Percentiles rank a stretch among this genome's conserved stretches.
Conservation (phyloP, 2,888 invertebrate species). For the Lasioglossum vierecki region DNA sequence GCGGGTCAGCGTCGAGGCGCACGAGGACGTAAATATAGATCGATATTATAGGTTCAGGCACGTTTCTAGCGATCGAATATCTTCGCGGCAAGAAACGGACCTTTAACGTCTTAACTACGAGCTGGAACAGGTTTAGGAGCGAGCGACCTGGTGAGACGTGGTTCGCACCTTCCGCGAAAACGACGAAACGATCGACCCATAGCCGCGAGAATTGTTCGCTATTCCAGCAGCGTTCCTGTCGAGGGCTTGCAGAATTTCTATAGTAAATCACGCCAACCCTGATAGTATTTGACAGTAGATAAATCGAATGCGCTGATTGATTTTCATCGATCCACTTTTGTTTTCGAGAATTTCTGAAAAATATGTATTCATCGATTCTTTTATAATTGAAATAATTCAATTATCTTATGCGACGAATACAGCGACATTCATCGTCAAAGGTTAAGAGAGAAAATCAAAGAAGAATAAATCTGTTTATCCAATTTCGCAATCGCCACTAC, state of each 20-base stretch:
- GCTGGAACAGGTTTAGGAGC: slow-evolving; percentile 55
- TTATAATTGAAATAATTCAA: too few species aligned
- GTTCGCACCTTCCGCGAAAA: slow-evolving; percentile 44
- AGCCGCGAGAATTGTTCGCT: slow-evolving; percentile 36
- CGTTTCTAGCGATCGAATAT: slow-evolving; percentile 42
- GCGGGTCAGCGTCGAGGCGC: neutral
- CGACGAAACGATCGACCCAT: neutral
- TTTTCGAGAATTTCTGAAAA: neutral
- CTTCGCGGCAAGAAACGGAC: slow-evolving; percentile 47
- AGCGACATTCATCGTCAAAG: too few species aligned
- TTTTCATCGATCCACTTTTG: slow-evolving; percentile 10
- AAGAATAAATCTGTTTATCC: neutral
- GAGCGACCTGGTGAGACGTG: neutral
- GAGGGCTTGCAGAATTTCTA: slow-evolving; percentile 40
- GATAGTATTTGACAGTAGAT: slow-evolving; percentile 35
- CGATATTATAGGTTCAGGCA: slow-evolving; percentile 46
- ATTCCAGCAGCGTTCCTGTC: slow-evolving; percentile 35
- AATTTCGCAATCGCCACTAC: neutral
- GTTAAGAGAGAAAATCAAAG: too few species aligned
- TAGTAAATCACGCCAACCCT: slow-evolving; percentile 38
- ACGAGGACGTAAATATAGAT: slow-evolving; percentile 40
- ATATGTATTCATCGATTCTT: too few species aligned
- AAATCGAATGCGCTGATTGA: slow-evolving; percentile 11
- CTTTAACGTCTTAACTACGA: slow-evolving; percentile 63
- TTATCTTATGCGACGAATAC: too few species aligned